Base-by-base conservation (phyloP, 2,888 invertebrate genomes). In the Napeogenes sylphis region DNA sequence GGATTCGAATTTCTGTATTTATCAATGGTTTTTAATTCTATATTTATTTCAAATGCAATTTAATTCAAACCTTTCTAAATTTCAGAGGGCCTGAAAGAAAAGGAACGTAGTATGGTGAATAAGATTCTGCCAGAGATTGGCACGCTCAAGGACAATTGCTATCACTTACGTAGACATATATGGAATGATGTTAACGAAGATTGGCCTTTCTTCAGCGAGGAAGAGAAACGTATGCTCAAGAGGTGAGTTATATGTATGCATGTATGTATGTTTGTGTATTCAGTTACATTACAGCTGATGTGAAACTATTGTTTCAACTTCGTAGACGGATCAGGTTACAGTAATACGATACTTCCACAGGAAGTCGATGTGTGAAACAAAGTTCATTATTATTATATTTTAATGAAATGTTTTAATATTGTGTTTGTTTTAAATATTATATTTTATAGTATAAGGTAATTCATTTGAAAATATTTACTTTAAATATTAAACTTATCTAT, bases 111-210 rank as follows among this genome's bases (percentile, higher is more conserved):
- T 80, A 91, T 93, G 74, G 92, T 98, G 80, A 94, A 93, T 83
- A 93, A 93, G 79, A 93, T 97, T 74, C 91, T 98, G 79, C 94
- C 94, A 76, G 94, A 95, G 82, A 94, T 98, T 73, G 94, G 97
- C 73, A 92, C 90, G 71, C 92, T 96, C 90, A 95, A 95, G 84
- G 97, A 98, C 88, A 98, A 98, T 90, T 94, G 95, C 80, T 98
- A 95, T 91, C 94, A 96, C 80, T 92, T 98, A 83, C 94, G 95
- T 76, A 94, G 96, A 79, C 94, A 95, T 79, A 92, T 96, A 78
- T 98, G 97, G 97, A 96, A 95, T 82, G 98, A 98, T 82, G 97
- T 98, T 71, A 95, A 96, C 75, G 96, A 96, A 79, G 96, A 96
- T 81, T 98, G 98, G 98, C 96, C 97, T 67, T 98, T 95, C 91